Evolutionary conservation across 2,113 vertebrate species (phyloP).

Genomic region (Kryptolebias marmoratus): DNA sequence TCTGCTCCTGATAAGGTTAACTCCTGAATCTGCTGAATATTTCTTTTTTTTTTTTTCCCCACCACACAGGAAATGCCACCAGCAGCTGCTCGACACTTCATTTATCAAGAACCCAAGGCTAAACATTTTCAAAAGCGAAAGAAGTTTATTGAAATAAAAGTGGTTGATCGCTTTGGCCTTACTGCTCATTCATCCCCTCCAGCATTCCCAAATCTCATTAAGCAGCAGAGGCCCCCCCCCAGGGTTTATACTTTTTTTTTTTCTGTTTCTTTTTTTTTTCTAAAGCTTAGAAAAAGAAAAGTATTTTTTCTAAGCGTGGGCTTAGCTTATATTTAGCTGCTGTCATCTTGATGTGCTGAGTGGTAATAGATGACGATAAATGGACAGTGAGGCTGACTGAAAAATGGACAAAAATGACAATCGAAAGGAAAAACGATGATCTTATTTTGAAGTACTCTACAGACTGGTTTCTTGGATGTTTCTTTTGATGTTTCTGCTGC

Average conservation of each 20-base stretch:
- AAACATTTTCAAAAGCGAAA: constrained; percentile 37
- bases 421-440: constrained; percentile 42
- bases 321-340: constrained; percentile 43
- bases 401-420: constrained; percentile 57
- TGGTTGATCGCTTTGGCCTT: constrained; percentile 31
- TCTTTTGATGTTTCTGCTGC: constrained; percentile 17
- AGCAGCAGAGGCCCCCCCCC: constrained; percentile 12
- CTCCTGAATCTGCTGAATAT: constrained; percentile 54
- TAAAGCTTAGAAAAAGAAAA: constrained; percentile 17
- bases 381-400: constrained; percentile 15
- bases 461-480: constrained; percentile 35
- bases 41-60: constrained; percentile 27
- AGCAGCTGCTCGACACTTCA: constrained; percentile 41
- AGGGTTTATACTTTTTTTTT: constrained; percentile 8
- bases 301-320: constrained; percentile 2
- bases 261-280: not conserved
- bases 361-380: constrained; percentile 30
- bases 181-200: constrained; percentile 49
- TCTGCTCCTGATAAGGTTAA: constrained; percentile 17
- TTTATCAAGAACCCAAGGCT: constrained; percentile 58
- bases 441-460: constrained; percentile 36
- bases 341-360: constrained; percentile 26
- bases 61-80: constrained; percentile 49
- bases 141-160: constrained; percentile 54
- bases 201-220: constrained; percentile 60